These are phyloP conservation scores for Oophaga pumilio DNA, from an alignment of 2,113 vertebrate genomes.

Conservation along the genomic window DNA sequence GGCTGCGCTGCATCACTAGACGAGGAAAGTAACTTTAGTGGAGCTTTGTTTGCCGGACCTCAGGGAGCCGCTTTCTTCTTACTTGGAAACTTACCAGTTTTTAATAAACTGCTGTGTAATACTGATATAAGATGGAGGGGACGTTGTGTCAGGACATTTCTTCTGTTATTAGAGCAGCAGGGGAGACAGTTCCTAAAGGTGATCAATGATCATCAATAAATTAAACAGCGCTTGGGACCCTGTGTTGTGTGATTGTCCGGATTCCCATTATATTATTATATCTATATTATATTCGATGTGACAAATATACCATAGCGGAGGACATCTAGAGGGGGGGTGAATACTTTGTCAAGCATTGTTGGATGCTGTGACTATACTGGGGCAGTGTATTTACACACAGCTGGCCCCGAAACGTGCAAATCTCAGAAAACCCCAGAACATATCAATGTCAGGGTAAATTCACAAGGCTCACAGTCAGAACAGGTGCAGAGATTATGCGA, in stretches of 20 bases:
- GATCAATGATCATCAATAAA: not conserved
- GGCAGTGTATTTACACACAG: not conserved
- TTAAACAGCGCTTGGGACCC: not conserved
- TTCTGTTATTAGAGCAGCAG: too few relatives aligned
- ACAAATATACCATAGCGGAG: not conserved
- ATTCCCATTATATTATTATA: not conserved
- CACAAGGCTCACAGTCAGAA: not conserved
- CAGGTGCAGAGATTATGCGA: constrained; percentile 13
- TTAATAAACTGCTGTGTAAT: too few relatives aligned
- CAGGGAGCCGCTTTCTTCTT: too few relatives aligned
- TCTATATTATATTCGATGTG: too few relatives aligned
- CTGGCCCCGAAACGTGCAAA: constrained; percentile 1
- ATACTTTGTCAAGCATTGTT: not conserved
- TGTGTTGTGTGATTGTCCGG: not conserved
- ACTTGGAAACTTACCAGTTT: too few relatives aligned
- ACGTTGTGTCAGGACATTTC: too few relatives aligned
- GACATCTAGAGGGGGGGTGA: not conserved
- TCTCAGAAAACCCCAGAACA: not conserved
- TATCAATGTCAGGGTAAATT: constrained; percentile 24
- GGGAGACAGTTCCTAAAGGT: too few relatives aligned
- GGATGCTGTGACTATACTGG: not conserved
- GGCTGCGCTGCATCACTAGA: too few relatives aligned
- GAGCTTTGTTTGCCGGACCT: too few relatives aligned
- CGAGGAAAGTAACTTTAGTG: too few relatives aligned
- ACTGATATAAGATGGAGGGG: too few relatives aligned